Evolutionary conservation across 1,140 invertebrate genomes (phyloP).

Genomic region (Ips nitidus): DNA sequence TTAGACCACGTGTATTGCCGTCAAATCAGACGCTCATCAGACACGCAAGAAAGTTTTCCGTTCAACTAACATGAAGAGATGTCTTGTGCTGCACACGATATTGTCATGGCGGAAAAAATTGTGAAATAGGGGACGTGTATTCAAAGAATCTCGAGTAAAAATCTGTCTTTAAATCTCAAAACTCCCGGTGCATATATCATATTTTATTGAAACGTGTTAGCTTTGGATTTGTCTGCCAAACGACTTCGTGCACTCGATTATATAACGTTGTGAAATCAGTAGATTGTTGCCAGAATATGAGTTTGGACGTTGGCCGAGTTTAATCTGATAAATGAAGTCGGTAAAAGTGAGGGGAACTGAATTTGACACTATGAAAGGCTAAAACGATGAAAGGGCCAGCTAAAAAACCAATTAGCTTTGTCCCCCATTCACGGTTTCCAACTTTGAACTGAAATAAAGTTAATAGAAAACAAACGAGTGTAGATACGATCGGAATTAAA

Average conservation of each 20-base stretch:
- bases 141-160: too few species aligned
- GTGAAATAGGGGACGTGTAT: constrained; percentile 11
- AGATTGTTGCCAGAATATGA: too few species aligned
- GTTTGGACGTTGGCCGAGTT: too few species aligned
- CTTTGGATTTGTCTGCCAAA: too few species aligned
- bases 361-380: constrained; percentile 11
- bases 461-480: constrained; percentile 40
- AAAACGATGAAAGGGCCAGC: constrained; percentile 10
- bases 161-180: too few species aligned
- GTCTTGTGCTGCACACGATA: constrained; percentile 25
- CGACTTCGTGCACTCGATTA: too few species aligned
- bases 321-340: too few species aligned
- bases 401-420: constrained; percentile 40
- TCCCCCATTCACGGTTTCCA: constrained; percentile 37
- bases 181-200: too few species aligned
- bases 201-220: too few species aligned
- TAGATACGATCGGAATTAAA: constrained; percentile 39
- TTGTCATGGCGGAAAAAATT: constrained; percentile 25
- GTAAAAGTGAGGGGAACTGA: background rate
- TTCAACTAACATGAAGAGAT: constrained; percentile 26
- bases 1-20: constrained; percentile 28
- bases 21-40: constrained; percentile 33
- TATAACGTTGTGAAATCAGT: too few species aligned
- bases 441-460: constrained; percentile 40
- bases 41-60: constrained; percentile 25